Percentiles rank a stretch among this genome's conserved stretches.
Evolutionary conservation across 2,113 vertebrate genomes (phyloP).

Genomic region (Actenoides lindsayi): DNA sequence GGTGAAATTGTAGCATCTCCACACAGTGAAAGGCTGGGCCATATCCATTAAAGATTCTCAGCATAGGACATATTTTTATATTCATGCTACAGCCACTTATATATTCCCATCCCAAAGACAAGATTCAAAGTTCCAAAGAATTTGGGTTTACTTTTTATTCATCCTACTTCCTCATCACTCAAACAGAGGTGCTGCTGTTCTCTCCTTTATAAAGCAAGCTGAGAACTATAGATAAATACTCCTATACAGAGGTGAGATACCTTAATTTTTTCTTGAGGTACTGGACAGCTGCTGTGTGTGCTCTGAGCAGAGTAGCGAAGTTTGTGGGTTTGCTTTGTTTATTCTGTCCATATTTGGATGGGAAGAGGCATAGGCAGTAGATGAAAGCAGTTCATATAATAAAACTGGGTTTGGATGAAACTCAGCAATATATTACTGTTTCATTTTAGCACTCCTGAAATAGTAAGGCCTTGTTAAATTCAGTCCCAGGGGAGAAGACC

Average conservation of each 20-base stretch:
- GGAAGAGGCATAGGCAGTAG: conserved; percentile 36
- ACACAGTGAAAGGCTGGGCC: background rate
- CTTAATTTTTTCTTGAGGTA: background rate
- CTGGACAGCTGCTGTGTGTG: background rate
- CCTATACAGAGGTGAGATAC: background rate
- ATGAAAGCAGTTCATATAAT: conserved; percentile 42
- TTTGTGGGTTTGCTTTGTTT: conserved; percentile 44
- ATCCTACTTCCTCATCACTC: background rate
- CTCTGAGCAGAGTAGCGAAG: background rate
- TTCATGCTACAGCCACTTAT: background rate
- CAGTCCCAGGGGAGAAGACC: conserved; percentile 9
- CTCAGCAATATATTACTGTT: conserved; percentile 23
- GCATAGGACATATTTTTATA: background rate
- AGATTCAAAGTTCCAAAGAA: background rate
- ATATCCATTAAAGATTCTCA: background rate
- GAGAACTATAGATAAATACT: background rate
- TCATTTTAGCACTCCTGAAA: conserved; percentile 41
- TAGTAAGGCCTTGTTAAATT: conserved; percentile 53
- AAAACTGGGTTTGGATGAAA: conserved; percentile 46
- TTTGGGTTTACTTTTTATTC: background rate
- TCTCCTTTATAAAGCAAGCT: background rate
- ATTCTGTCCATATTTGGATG: conserved; percentile 50
- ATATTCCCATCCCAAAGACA: background rate
- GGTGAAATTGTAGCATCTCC: background rate
- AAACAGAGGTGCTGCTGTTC: background rate